A percentile compares a stretch with the other conserved stretches of the same genome.
Evolutionary conservation across 2,888 invertebrate genomes (phyloP).

Genomic region (Halictus ligatus): DNA sequence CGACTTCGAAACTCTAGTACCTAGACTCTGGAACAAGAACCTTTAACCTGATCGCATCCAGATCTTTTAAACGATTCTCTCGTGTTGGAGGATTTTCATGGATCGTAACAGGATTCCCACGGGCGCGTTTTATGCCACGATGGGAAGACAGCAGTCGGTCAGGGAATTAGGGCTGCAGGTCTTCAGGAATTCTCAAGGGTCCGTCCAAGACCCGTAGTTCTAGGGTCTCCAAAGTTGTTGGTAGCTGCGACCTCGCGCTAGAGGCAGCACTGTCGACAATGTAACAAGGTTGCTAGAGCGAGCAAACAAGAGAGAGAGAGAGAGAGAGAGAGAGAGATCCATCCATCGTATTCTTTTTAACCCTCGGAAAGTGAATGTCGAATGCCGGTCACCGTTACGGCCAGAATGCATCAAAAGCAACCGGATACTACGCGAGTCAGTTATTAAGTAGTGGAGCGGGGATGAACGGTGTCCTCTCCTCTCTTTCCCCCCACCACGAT

Average conservation of each 20-base stretch:
- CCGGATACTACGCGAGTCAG: conserved; percentile 14
- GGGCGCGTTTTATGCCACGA: background rate
- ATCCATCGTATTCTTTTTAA: background rate
- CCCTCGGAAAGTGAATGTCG: conserved; percentile 12
- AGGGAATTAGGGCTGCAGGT: background rate
- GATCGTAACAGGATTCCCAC: background rate
- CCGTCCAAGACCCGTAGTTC: background rate
- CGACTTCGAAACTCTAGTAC: no score
- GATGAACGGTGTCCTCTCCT: background rate
- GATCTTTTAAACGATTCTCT: background rate
- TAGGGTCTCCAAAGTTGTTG: background rate
- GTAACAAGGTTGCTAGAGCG: background rate
- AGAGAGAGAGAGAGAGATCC: background rate
- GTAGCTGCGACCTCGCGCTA: conserved; percentile 28
- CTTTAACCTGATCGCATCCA: no score
- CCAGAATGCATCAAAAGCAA: conserved; percentile 12
- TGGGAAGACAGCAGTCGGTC: background rate
- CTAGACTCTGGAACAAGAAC: no score
- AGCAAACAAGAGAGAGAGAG: background rate
- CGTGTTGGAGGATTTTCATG: background rate
- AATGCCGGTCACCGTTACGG: background rate
- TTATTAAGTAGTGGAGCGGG: conserved; percentile 5
- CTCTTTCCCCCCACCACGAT: background rate
- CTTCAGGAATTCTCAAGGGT: background rate
- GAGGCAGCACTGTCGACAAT: conserved; percentile 33